Percentiles rank a stretch among this genome's conserved stretches.
These are phyloP conservation scores for Phenganax stokvisi DNA, from an alignment of 92 coral and sea anemone species.

Conservation along the genomic window DNA sequence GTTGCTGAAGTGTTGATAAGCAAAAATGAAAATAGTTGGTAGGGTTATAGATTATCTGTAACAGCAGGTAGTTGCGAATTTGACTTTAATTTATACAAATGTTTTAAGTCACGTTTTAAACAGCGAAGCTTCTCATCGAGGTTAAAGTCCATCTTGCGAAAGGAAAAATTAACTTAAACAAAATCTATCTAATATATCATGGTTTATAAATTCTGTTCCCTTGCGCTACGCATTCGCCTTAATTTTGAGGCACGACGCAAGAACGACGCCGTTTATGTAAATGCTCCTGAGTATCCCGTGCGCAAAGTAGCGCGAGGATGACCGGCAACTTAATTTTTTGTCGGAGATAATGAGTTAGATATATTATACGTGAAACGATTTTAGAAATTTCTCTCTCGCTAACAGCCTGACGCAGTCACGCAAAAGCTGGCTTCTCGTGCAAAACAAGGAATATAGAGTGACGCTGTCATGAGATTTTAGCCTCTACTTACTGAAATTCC, in stretches of 20 bases:
- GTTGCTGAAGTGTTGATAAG: no score
- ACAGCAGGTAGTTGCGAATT: no score
- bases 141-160: constrained; percentile 1
- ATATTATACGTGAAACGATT: no score
- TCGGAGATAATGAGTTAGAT: no score
- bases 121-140: not conserved
- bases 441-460: no score
- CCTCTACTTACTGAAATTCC: no score
- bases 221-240: not conserved
- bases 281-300: not conserved
- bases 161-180: not conserved
- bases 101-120: no score
- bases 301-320: not conserved
- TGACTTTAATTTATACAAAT: no score
- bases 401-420: not conserved
- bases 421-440: not conserved
- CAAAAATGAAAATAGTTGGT: no score
- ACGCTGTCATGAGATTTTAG: no score
- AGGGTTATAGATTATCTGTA: no score
- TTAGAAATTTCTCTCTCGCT: no score
- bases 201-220: not conserved
- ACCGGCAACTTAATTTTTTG: not conserved
- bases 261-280: not conserved
- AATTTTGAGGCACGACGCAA: not conserved
- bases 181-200: not conserved